Percentiles rank a stretch among this genome's conserved stretches.
Conservation (phyloP, 1,140 invertebrate species). For the Conopomorpha cramerella region DNA sequence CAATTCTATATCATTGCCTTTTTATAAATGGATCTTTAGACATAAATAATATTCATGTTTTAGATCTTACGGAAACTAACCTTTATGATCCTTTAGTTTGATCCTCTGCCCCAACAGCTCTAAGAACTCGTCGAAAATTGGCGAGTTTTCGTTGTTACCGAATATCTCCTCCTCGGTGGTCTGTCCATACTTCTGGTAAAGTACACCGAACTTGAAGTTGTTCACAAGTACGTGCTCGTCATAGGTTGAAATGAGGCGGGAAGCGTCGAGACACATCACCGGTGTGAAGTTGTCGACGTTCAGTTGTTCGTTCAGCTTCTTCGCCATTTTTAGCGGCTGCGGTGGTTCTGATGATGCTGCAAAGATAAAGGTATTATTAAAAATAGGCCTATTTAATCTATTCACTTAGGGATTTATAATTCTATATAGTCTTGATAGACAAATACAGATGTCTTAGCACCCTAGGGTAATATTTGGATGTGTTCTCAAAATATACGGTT, state of each 20-base stretch:
- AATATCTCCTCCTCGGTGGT: conserved; percentile 96
- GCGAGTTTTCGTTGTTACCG: conserved; percentile 82
- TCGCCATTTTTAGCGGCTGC: conserved; percentile 84
- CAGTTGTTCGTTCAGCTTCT: conserved; percentile 88
- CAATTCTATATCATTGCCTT: no score
- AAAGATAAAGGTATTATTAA: no score
- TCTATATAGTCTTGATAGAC: no score
- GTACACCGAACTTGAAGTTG: conserved; percentile 96
- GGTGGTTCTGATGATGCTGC: conserved; percentile 57
- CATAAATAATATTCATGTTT: no score
- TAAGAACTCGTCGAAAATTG: conserved; percentile 91
- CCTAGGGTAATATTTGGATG: no score
- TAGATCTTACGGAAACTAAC: conserved; percentile 23
- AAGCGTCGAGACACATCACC: conserved; percentile 88
- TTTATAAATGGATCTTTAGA: no score
- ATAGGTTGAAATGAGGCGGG: conserved; percentile 88
- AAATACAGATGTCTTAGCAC: no score
- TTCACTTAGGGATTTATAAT: no score
- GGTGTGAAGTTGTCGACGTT: conserved; percentile 85
- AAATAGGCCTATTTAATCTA: no score
- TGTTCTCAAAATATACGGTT: no score
- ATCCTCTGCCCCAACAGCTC: conserved; percentile 86
- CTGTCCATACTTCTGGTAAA: conserved; percentile 95
- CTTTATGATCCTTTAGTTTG: conserved; percentile 91
- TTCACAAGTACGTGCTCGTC: conserved; percentile 96